phyloP scores from a whole-genome alignment of 2,113 vertebrate species.

The Urocolius indicus region DNA sequence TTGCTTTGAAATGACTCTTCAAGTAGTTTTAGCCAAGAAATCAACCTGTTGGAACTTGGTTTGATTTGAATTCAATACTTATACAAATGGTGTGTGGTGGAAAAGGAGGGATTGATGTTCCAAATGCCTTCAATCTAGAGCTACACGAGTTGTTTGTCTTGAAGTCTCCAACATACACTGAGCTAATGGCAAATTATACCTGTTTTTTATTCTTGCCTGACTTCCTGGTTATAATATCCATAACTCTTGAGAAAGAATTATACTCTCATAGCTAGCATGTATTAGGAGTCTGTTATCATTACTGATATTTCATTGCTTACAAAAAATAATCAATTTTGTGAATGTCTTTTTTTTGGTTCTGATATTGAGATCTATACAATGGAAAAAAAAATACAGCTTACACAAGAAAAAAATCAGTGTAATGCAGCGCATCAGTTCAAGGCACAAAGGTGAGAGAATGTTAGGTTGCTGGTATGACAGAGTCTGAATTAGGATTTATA shows the following conservation, averaged over 20 bases:
- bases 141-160: not conserved
- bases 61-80: not conserved
- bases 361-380: not conserved
- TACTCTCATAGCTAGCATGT: not conserved
- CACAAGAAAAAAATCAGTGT: not conserved
- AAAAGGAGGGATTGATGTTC: not conserved
- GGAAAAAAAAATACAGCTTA: not conserved
- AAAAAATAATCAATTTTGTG: not conserved
- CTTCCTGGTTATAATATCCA: not conserved
- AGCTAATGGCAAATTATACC: not conserved
- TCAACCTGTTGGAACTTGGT: not conserved
- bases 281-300: not conserved
- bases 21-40: not conserved
- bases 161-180: accelerated
- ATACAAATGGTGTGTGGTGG: not conserved
- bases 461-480: not conserved
- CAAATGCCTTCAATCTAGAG: not conserved
- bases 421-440: not conserved
- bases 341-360: not conserved
- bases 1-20: not conserved
- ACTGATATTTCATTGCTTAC: not conserved
- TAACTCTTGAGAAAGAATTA: not conserved
- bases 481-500: not conserved
- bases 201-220: not conserved
- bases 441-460: not conserved